These are phyloP conservation scores for Crotalus horridus DNA, from an alignment of 2,113 vertebrate genomes.

Conservation along the genomic window DNA sequence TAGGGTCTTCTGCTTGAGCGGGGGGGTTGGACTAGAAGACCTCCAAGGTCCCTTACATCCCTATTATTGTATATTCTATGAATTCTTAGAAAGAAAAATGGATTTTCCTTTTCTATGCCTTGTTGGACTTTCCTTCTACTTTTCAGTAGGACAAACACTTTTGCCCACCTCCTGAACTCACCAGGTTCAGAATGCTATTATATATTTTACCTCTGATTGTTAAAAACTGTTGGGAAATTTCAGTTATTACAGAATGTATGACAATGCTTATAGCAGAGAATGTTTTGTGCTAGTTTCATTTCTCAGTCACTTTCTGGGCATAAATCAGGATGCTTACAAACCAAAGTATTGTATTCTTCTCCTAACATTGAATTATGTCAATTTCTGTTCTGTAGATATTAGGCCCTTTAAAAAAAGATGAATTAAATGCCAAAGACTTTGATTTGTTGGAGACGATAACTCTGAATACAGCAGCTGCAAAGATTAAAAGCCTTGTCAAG, in stretches of 20 bases:
- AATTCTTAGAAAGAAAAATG: neutral
- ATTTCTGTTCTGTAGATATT: slow-evolving; percentile 73
- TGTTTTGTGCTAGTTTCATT: neutral
- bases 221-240: neutral
- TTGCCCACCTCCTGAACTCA: neutral
- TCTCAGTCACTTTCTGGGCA: neutral
- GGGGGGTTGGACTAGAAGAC: neutral
- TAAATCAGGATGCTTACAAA: neutral
- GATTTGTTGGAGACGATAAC: slow-evolving; percentile 87
- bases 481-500: slow-evolving; percentile 85
- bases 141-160: neutral
- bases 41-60: neutral
- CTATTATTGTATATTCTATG: neutral
- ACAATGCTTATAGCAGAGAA: neutral
- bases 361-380: neutral
- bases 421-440: slow-evolving; percentile 86
- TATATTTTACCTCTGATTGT: neutral
- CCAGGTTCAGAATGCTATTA: neutral
- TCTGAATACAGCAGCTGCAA: slow-evolving; percentile 76
- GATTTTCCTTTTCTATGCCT: neutral
- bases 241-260: neutral
- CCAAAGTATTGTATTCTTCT: neutral
- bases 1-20: neutral
- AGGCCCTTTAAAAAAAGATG: slow-evolving; percentile 77
- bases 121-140: neutral